Conservation (phyloP, 2,888 invertebrate genomes). For the Desoria tigrina region DNA sequence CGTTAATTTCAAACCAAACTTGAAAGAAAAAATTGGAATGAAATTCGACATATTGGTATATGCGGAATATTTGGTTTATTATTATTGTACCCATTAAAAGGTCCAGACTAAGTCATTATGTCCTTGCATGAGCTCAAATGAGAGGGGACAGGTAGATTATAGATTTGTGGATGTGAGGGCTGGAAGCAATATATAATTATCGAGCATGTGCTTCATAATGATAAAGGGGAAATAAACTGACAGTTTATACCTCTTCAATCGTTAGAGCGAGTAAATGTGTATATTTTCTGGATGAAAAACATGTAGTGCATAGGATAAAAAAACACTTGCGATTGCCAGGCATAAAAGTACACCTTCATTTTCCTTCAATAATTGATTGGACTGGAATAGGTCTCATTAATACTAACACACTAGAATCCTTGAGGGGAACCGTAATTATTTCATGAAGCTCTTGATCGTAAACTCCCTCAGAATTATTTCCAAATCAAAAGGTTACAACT, state of each 20-base stretch:
- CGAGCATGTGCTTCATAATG: neutral
- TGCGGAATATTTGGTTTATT: too few relatives aligned
- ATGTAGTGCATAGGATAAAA: neutral
- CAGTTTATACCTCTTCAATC: conserved; percentile 4
- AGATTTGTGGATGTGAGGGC: too few relatives aligned
- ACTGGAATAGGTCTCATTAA: conserved; percentile 10
- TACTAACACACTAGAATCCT: neutral
- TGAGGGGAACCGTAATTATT: neutral
- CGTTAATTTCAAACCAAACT: too few relatives aligned
- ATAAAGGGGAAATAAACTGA: conserved; percentile 8
- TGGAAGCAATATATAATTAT: conserved; percentile 2
- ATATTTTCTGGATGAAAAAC: neutral
- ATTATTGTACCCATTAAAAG: too few relatives aligned
- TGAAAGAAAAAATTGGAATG: too few relatives aligned
- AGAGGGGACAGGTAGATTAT: conserved; percentile 5
- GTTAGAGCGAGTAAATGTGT: neutral
- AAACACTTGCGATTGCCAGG: neutral
- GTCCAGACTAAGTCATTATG: too few relatives aligned
- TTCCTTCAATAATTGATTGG: conserved; percentile 8
- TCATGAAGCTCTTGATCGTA: too few relatives aligned
- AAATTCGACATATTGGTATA: too few relatives aligned
- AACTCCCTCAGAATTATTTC: too few relatives aligned
- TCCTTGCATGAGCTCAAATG: too few relatives aligned
- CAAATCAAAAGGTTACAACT: too few relatives aligned
- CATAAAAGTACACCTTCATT: conserved; percentile 4